Evolutionary conservation across 2,113 vertebrate species (phyloP).

Genomic region (Grammomys dolichurus): DNA sequence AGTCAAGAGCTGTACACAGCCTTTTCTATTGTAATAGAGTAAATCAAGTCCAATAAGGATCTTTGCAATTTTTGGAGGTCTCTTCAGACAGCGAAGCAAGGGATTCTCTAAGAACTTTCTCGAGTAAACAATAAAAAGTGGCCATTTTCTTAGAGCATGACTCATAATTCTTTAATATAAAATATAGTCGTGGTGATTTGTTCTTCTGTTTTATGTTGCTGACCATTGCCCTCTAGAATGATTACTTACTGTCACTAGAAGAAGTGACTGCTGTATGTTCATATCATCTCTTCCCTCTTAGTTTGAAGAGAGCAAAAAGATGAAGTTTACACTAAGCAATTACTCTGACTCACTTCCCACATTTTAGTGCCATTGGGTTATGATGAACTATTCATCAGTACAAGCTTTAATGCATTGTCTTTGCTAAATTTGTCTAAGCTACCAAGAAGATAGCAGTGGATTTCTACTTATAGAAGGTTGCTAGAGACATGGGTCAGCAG

Average conservation of each 20-base stretch:
- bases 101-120: background rate
- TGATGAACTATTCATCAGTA: background rate
- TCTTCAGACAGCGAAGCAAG: no score
- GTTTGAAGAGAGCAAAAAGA: background rate
- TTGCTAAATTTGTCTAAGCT: background rate
- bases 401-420: slow-evolving; percentile 22
- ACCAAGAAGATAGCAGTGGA: background rate
- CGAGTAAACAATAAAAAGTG: slow-evolving; percentile 25
- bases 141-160: slow-evolving; percentile 28
- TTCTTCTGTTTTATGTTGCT: background rate
- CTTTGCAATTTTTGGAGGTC: no score
- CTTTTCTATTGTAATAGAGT: no score
- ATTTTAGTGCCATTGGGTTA: background rate
- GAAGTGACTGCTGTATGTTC: background rate
- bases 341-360: background rate
- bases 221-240: background rate
- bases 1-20: no score
- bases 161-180: slow-evolving; percentile 34
- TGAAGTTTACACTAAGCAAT: background rate
- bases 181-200: background rate
- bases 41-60: no score
- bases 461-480: background rate
- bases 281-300: background rate
- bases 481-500: background rate
- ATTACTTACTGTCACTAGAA: background rate